Evolutionary conservation across 2,797 vertebrate species (phyloP).

Genomic region (Serranus cabrilla): DNA sequence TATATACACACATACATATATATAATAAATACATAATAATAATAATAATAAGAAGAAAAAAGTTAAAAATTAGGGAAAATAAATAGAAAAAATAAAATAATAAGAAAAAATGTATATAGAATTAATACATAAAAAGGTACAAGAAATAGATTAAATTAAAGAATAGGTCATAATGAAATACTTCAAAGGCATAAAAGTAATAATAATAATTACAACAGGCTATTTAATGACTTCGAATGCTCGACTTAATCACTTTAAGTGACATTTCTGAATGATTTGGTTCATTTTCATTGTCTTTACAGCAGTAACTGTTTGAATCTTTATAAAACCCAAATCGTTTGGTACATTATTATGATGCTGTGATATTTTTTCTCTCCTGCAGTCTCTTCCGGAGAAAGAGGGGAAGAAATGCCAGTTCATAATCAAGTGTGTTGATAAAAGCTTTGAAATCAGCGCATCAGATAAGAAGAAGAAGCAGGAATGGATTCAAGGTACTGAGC

Average conservation of each 20-base stretch:
- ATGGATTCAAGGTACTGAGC: conserved; percentile 93
- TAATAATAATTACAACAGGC: no score
- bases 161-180: no score
- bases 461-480: conserved; percentile 98
- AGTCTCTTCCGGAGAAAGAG: conserved; percentile 96
- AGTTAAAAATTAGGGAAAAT: no score
- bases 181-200: no score
- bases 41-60: no score
- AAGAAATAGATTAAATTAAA: no score
- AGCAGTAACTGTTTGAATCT: not conserved
- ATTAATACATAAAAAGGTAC: no score
- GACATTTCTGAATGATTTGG: not conserved
- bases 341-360: not conserved
- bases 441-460: conserved; percentile 94
- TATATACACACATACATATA: no score
- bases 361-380: conserved; percentile 36
- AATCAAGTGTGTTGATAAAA: conserved; percentile 93
- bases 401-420: conserved; percentile 96
- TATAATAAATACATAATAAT: no score
- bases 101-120: no score
- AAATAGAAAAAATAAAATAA: no score
- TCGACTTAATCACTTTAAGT: not conserved
- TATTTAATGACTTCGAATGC: no score
- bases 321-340: not conserved
- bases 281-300: not conserved